Evolutionary conservation across 2,113 vertebrate genomes (phyloP).

Genomic region (Pseudopipra pipra): DNA sequence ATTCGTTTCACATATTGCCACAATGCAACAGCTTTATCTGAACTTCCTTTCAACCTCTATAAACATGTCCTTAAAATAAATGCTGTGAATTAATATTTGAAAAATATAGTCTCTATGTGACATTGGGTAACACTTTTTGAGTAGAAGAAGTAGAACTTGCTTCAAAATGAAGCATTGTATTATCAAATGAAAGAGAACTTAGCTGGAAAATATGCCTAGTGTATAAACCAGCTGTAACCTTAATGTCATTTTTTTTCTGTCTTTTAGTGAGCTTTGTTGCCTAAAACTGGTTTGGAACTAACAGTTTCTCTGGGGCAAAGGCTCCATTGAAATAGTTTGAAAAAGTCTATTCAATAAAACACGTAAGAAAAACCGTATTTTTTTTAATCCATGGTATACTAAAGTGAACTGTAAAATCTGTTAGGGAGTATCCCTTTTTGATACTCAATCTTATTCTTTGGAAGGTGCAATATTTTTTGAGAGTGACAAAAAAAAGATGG

Average conservation of each 20-base stretch:
- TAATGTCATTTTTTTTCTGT: background rate
- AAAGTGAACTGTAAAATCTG: background rate
- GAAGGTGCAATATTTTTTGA: background rate
- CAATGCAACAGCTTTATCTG: constrained; percentile 39
- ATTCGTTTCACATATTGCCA: constrained; percentile 40
- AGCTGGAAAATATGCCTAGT: background rate
- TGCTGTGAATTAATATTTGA: constrained; percentile 1
- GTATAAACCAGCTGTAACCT: background rate
- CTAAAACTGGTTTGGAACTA: background rate
- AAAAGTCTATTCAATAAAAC: background rate
- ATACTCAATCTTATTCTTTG: background rate
- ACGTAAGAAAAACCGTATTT: accelerated
- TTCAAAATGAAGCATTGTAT: background rate
- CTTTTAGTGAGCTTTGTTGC: background rate
- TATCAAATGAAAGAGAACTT: background rate
- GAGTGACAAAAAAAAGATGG: background rate
- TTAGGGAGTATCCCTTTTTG: background rate
- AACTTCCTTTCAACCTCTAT: constrained; percentile 41
- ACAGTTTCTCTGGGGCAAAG: background rate
- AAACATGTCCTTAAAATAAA: constrained; percentile 34
- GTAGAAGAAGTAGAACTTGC: background rate
- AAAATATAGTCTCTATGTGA: background rate
- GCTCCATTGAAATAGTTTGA: background rate
- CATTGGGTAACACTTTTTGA: background rate
- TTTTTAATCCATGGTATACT: background rate